Base-by-base conservation (phyloP, 2,888 invertebrate species). In the Pheosia tremula region DNA sequence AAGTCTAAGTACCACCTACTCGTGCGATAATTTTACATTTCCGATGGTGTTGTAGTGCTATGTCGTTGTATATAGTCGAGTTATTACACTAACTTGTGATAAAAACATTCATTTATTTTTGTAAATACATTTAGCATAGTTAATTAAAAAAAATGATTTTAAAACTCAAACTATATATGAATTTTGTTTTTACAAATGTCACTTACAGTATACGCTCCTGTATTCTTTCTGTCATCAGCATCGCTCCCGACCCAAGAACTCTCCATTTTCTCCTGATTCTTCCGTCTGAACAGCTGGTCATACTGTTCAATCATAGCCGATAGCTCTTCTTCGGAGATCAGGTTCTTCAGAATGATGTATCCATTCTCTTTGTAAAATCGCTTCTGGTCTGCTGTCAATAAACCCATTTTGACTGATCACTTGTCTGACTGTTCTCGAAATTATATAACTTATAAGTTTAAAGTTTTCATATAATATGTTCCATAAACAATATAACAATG, bases 241-340 rank as follows among this genome's bases (percentile, higher is more conserved):
- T 93, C 91, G n/a, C 90, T 87, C 7, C 95, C 95, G 0, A 83
- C 83, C 95, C 95, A 95, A 0, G 94, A 90, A 50, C 94, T 91
- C 74, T 95, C 95, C 75, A 94, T 85, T 64, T 93, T 93, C 10
- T 85, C 72, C 65, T 89, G 83, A 60, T 88, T 89, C 76, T 95
- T 95, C 60, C 90, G 85, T 41, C 81, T 79, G 70, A 95, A 95
- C 62, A 95, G 70, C 54, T 88, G 82, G 72, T 95, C 89, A 69
- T 95, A 95, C 60, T 94, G 93, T 7, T 82, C 71, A 0, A 85
- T 88, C 52, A 95, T 88, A 61, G 84, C 83, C 10, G 88, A 79
- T 11, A 95, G 76, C 68, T 94, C 94, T 38, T 87, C 80, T 0
- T 83, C 74, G 0, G 88, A 78, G 50, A 94, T 87, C 11, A 95